Percentiles rank a stretch among this genome's conserved stretches.
These are phyloP conservation scores for Cydia pomonella DNA, from an alignment of 1,140 invertebrate genomes.

Conservation along the genomic window DNA sequence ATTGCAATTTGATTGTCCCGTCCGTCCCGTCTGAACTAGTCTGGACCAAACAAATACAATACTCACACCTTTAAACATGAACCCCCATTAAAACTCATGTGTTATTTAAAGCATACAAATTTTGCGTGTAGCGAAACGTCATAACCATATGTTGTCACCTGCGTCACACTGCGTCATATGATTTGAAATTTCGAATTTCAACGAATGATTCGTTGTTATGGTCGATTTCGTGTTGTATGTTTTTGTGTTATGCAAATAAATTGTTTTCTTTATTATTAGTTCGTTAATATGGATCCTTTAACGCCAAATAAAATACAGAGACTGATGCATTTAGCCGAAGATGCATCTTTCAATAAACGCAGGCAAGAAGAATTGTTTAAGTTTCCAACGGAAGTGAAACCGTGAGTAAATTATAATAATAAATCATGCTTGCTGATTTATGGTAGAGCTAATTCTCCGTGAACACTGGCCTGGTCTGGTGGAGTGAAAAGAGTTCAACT, in stretches of 20 bases:
- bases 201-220: conserved; percentile 24
- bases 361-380: conserved; percentile 42
- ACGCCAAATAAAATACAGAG: conserved; percentile 72
- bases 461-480: too few relatives aligned
- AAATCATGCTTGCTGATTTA: too few relatives aligned
- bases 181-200: conserved; percentile 34
- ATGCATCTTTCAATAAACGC: conserved; percentile 57
- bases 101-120: not conserved
- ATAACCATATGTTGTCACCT: not conserved
- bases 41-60: too few relatives aligned
- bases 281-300: conserved; percentile 59
- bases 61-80: too few relatives aligned
- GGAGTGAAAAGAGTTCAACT: too few relatives aligned
- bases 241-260: conserved; percentile 25
- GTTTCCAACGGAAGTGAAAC: conserved; percentile 52
- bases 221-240: not conserved
- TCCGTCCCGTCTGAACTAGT: too few relatives aligned
- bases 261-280: not conserved
- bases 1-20: too few relatives aligned
- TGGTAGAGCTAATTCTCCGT: too few relatives aligned
- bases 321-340: conserved; percentile 68
- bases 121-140: not conserved
- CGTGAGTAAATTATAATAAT: conserved; percentile 41
- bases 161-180: not conserved
- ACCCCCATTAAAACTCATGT: not conserved